A percentile compares a stretch with the other conserved stretches of the same genome.
Conservation (phyloP, 2,888 invertebrate genomes). For the Mycalesis mineus region DNA sequence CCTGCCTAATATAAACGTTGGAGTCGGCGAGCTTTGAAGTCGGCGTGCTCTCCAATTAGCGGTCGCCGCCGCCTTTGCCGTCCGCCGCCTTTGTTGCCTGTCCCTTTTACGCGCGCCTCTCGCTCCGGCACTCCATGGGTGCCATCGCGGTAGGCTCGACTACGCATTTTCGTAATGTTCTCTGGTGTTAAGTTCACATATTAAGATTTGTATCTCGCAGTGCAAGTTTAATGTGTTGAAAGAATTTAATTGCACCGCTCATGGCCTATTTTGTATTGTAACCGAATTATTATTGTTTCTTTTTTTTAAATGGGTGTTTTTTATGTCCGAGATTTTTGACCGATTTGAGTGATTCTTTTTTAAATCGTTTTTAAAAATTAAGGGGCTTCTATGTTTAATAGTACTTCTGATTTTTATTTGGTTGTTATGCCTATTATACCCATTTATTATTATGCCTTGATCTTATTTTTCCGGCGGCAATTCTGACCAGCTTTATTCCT, state of each 20-base stretch:
- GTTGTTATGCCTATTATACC: too few relatives aligned
- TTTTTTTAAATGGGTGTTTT: too few relatives aligned
- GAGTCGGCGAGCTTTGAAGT: conserved; percentile 67
- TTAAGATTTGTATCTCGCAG: conserved; percentile 25
- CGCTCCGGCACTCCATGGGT: conserved; percentile 27
- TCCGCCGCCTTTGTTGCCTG: conserved; percentile 62
- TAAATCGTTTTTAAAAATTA: too few relatives aligned
- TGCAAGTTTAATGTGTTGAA: conserved; percentile 23
- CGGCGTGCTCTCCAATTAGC: conserved; percentile 74
- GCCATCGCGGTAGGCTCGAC: conserved; percentile 26
- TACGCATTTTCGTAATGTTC: conserved; percentile 10
- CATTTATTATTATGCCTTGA: too few relatives aligned
- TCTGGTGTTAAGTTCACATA: conserved; percentile 26
- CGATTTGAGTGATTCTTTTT: too few relatives aligned
- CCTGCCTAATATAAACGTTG: conserved; percentile 76
- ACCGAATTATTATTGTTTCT: too few relatives aligned
- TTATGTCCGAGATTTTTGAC: too few relatives aligned
- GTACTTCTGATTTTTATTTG: too few relatives aligned
- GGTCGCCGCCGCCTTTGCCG: conserved; percentile 74
- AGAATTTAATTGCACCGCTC: conserved; percentile 23
- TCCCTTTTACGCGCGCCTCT: conserved; percentile 36
- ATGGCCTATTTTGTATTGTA: conserved; percentile 16
- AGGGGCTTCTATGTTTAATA: too few relatives aligned
- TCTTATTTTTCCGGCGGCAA: too few relatives aligned
- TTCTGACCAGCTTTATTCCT: too few relatives aligned